These are phyloP conservation scores for Iguana delicatissima DNA, from an alignment of 2,797 vertebrate genomes.

Conservation along the genomic window DNA sequence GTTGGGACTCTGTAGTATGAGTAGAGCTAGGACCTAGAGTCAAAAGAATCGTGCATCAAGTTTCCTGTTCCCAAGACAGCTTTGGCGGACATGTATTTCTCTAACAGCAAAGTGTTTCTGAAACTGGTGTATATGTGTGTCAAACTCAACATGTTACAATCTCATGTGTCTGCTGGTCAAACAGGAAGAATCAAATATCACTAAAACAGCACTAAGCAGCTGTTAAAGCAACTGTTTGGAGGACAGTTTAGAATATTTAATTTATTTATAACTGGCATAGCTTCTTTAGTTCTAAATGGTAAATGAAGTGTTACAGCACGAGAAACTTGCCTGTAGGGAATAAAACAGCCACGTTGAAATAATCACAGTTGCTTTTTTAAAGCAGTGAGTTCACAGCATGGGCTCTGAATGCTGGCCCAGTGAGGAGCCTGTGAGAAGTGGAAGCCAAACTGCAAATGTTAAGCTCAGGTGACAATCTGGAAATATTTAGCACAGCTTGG, in stretches of 20 bases:
- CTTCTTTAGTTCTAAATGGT: slow-evolving; percentile 63
- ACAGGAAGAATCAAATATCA: background rate
- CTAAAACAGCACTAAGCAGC: slow-evolving; percentile 6
- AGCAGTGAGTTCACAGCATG: slow-evolving; percentile 23
- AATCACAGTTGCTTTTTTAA: slow-evolving; percentile 45
- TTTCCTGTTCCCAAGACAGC: no score
- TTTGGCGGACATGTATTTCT: background rate
- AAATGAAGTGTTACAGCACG: slow-evolving; percentile 45
- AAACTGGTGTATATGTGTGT: background rate
- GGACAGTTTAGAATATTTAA: slow-evolving; percentile 72
- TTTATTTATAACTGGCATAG: slow-evolving; percentile 75
- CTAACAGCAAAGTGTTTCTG: background rate
- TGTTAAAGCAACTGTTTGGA: background rate
- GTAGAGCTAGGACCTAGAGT: background rate
- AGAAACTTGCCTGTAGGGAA: slow-evolving; percentile 36
- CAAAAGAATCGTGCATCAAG: background rate
- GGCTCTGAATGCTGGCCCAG: slow-evolving; percentile 31
- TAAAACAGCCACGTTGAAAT: slow-evolving; percentile 50
- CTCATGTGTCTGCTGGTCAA: background rate
- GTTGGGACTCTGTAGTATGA: slow-evolving; percentile 72
- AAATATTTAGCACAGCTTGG: background rate
- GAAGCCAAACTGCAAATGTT: slow-evolving; percentile 37
- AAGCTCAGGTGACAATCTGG: background rate
- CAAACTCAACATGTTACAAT: background rate
- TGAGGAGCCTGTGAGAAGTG: slow-evolving; percentile 18